These are phyloP conservation scores for Crematogaster levior DNA, from an alignment of 2,888 invertebrate species.

Conservation along the genomic window DNA sequence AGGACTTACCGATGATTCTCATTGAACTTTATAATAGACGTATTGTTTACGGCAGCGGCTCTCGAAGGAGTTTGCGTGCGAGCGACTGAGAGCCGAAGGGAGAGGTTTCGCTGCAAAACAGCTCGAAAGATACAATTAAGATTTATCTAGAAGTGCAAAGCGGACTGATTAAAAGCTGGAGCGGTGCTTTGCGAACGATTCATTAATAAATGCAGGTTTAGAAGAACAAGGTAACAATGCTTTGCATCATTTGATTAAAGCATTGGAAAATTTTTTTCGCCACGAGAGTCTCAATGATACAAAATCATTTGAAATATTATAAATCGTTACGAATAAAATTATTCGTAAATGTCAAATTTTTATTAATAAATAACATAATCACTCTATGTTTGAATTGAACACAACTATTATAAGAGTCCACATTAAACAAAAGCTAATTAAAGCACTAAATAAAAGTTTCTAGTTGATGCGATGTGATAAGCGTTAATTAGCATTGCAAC, in stretches of 20 bases:
- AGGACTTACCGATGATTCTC: conserved; percentile 49
- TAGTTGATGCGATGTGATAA: background rate
- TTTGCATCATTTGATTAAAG: conserved; percentile 50
- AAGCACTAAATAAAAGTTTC: background rate
- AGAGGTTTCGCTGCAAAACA: conserved; percentile 55
- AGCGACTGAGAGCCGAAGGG: conserved; percentile 50
- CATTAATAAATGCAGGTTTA: conserved; percentile 68
- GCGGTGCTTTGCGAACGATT: conserved; percentile 57
- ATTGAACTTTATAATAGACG: conserved; percentile 59
- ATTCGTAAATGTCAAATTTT: background rate
- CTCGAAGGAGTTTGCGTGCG: conserved; percentile 34
- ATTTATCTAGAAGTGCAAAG: conserved; percentile 66
- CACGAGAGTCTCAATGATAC: background rate
- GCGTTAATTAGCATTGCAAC: background rate
- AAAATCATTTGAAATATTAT: background rate
- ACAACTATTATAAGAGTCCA: background rate
- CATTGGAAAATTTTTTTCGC: conserved; percentile 4
- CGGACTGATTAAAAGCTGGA: conserved; percentile 71
- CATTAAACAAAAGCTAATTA: background rate
- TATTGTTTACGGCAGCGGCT: conserved; percentile 62
- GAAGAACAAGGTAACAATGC: conserved; percentile 40
- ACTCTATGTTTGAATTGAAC: background rate
- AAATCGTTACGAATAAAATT: background rate
- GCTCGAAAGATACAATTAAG: conserved; percentile 74
- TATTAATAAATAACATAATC: background rate